Percentiles rank a stretch among this genome's conserved stretches.
phyloP scores from a whole-genome alignment of 1,140 invertebrate species.

The Drosophila tropicalis region DNA sequence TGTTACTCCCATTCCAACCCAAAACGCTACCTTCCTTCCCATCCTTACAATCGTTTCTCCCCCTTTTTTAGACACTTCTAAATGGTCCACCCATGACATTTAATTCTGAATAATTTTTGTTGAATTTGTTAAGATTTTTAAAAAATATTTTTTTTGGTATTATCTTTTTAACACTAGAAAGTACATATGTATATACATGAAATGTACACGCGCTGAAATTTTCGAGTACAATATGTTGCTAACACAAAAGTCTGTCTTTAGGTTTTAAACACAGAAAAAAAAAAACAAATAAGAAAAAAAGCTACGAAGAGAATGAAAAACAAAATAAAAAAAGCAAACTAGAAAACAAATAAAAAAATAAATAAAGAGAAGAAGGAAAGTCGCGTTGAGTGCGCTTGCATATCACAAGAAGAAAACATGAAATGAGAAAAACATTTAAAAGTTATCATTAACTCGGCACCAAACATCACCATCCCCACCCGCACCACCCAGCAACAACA shows the following conservation, averaged over 20 bases:
- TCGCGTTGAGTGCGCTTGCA: conserved; percentile 63
- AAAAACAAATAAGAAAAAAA: background rate
- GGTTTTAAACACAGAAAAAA: conserved; percentile 28
- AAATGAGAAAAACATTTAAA: conserved; percentile 31
- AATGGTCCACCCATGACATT: conserved; percentile 1
- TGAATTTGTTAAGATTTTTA: background rate
- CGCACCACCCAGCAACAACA: background rate
- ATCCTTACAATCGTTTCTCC: background rate
- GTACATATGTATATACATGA: conserved; percentile 27
- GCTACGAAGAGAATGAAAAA: background rate
- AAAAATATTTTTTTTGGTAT: conserved; percentile 31
- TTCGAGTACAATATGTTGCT: conserved; percentile 70
- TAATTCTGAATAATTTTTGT: background rate
- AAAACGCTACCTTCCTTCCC: background rate
- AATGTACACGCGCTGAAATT: conserved; percentile 69
- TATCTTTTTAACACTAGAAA: conserved; percentile 24
- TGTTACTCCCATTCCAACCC: background rate
- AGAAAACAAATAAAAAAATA: background rate
- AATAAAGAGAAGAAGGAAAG: background rate
- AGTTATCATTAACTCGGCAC: conserved; percentile 1
- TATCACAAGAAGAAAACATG: conserved; percentile 51
- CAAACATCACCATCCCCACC: background rate
- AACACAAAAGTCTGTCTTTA: conserved; percentile 69
- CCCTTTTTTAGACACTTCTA: background rate
- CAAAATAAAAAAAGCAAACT: background rate